A percentile compares a stretch with the other conserved stretches of the same genome.
Conservation (phyloP, 23 tunicate genomes). For the Halocynthia roretzi region DNA sequence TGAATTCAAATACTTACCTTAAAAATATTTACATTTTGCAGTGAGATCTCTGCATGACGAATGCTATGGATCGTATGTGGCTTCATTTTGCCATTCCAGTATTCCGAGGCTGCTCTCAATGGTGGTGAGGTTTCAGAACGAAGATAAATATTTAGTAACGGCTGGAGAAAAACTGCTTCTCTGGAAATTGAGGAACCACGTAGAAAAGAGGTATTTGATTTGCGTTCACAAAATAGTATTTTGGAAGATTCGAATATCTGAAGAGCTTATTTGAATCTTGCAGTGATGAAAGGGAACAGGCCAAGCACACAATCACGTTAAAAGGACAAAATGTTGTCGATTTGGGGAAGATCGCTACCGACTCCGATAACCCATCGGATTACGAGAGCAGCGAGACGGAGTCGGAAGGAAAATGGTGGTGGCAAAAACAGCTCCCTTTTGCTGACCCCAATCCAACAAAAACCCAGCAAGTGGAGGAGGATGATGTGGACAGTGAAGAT, state of each 20-base stretch:
- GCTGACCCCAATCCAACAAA: too few species aligned
- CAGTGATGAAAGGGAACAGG: slow-evolving; percentile 7
- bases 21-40: slow-evolving; percentile 1
- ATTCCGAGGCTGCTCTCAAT: slow-evolving; percentile 30
- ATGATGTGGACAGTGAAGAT: too few species aligned
- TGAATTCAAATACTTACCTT: not conserved
- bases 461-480: too few species aligned
- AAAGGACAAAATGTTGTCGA: slow-evolving; percentile 34
- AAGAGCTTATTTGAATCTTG: not conserved
- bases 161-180: slow-evolving; percentile 47
- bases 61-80: slow-evolving; percentile 24
- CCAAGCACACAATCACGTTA: not conserved
- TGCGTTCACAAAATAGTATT: not conserved
- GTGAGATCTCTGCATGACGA: slow-evolving; percentile 37
- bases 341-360: slow-evolving; percentile 12
- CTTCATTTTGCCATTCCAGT: slow-evolving; percentile 26
- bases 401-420: slow-evolving; percentile 12
- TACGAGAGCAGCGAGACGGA: slow-evolving; percentile 9
- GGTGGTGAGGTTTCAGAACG: slow-evolving; percentile 3
- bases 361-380: slow-evolving; percentile 56
- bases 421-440: not conserved
- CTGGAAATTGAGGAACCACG: slow-evolving; percentile 26
- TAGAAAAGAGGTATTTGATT: not conserved
- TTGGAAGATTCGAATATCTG: not conserved
- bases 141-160: slow-evolving; percentile 24